Base-by-base conservation (phyloP, 2,113 vertebrate genomes). In the Xiphorhynchus elegans region DNA sequence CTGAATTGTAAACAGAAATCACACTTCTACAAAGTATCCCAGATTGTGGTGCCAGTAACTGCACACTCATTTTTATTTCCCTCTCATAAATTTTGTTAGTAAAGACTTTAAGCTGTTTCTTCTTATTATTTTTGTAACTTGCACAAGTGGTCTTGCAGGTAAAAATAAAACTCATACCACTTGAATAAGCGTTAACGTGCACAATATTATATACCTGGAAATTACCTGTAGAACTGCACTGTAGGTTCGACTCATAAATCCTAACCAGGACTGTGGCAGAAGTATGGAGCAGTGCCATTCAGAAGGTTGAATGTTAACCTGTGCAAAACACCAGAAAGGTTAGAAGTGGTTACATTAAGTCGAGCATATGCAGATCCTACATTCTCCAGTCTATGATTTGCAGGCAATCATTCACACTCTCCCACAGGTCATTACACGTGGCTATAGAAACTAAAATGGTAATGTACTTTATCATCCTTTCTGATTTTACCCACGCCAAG, bases 251-350 rank as follows among this genome's bases (percentile, higher is more conserved):
- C 76, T 98, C 99, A 99, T 99, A 95, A 99, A 99, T 5, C 97
- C 98, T 19, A 98, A 96, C 99, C 99, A 99, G 25, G 99, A 98
- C 81, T 99, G 99, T 2, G 99, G 99, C 42, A 99, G 97, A 16
- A 99, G 97, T 37, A 99, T 91, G 6, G 99, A 98, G 1, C 98
- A 98, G 89, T 99, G 99, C 99, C 99, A 99, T 79, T 99, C 99
- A 1, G 99, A 99, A 10, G 97, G 99, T 73, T 99, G 99, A 87
- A 99, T 99, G 95, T 99, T 99, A 95, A 99, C 99, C 99, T 99
- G 76, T 44, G 78, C 13, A 84, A 81, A 42, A 95, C 33, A 95
- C 3, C 50, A 86, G 47, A 78, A 95, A 86, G 17, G 3, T 25
- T 1, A 86, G 9, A 88, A 72, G 8, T 0, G 2, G 33, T 90